A percentile compares a stretch with the other conserved stretches of the same genome.
phyloP scores from a whole-genome alignment of 2,113 vertebrate species.

The Hippocampus guttulatus region DNA sequence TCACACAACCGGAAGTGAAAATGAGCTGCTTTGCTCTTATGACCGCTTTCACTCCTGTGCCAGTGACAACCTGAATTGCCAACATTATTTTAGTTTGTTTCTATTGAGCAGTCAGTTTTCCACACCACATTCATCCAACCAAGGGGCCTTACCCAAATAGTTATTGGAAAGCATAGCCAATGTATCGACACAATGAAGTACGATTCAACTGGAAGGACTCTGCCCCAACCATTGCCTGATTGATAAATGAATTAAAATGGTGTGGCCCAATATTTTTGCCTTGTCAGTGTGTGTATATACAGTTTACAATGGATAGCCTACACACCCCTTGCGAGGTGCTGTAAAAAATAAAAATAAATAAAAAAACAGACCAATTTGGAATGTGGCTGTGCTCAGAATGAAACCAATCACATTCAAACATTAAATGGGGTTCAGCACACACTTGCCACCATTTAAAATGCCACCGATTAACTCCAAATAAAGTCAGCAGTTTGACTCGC shows the following conservation, averaged over 20 bases:
- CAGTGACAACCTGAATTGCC: background rate
- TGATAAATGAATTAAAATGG: slow-evolving; percentile 1
- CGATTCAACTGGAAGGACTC: background rate
- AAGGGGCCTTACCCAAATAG: background rate
- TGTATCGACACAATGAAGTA: background rate
- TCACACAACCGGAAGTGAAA: background rate
- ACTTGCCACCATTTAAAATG: too few relatives aligned
- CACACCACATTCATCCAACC: background rate
- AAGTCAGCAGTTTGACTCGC: too few relatives aligned
- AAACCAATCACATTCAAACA: too few relatives aligned
- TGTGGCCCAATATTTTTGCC: slow-evolving; percentile 1
- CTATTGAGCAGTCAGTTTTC: background rate
- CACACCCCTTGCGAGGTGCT: too few relatives aligned
- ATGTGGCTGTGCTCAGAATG: too few relatives aligned
- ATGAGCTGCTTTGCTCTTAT: background rate
- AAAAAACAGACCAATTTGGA: too few relatives aligned
- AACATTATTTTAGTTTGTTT: background rate
- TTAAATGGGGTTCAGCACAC: too few relatives aligned
- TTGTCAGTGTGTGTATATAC: background rate
- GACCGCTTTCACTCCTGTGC: background rate
- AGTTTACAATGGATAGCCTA: background rate
- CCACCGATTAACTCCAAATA: too few relatives aligned
- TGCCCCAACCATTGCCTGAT: background rate
- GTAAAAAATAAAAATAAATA: too few relatives aligned
- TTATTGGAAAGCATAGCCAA: background rate